Percentiles rank a stretch among this genome's conserved stretches.
phyloP scores from a whole-genome alignment of 2,888 invertebrate genomes.

The Beris morrisii region DNA sequence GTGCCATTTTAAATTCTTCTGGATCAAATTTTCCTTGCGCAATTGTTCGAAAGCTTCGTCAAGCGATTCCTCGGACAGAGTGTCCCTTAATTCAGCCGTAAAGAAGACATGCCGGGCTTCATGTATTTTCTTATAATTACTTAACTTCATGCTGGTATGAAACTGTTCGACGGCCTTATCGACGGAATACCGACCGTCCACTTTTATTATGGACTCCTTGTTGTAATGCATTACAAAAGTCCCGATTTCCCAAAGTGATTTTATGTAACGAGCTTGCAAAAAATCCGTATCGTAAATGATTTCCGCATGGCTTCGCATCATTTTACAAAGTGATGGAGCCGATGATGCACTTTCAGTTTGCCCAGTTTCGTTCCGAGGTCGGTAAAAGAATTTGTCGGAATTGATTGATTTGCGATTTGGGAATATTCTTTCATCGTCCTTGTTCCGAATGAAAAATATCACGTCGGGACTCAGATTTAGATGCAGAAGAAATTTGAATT shows the following conservation, averaged over 20 bases:
- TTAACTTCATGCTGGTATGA: not conserved
- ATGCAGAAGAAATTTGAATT: slow-evolving; percentile 8
- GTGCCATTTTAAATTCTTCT: slow-evolving; percentile 54
- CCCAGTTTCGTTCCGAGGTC: not conserved
- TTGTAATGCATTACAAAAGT: not conserved
- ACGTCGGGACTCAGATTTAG: slow-evolving; percentile 5
- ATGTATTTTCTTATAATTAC: slow-evolving; percentile 2
- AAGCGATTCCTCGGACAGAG: not conserved
- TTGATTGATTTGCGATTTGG: not conserved
- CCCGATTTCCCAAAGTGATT: not conserved
- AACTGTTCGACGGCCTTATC: slow-evolving; percentile 1
- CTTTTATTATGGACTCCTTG: slow-evolving; percentile 7
- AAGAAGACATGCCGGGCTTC: not conserved
- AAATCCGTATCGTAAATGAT: too few species aligned
- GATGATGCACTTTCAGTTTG: too few species aligned
- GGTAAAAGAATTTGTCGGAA: not conserved
- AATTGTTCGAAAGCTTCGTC: not conserved
- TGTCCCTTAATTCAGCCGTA: not conserved
- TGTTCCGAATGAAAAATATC: slow-evolving; percentile 5
- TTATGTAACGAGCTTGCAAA: not conserved
- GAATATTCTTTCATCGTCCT: not conserved
- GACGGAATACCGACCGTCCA: slow-evolving; percentile 1
- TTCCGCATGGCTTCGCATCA: too few species aligned
- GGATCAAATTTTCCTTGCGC: slow-evolving; percentile 38
- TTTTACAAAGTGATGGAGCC: too few species aligned